Percentiles rank a stretch among this genome's conserved stretches.
Conservation (phyloP, 2,113 vertebrate species). For the Lagopus muta region DNA sequence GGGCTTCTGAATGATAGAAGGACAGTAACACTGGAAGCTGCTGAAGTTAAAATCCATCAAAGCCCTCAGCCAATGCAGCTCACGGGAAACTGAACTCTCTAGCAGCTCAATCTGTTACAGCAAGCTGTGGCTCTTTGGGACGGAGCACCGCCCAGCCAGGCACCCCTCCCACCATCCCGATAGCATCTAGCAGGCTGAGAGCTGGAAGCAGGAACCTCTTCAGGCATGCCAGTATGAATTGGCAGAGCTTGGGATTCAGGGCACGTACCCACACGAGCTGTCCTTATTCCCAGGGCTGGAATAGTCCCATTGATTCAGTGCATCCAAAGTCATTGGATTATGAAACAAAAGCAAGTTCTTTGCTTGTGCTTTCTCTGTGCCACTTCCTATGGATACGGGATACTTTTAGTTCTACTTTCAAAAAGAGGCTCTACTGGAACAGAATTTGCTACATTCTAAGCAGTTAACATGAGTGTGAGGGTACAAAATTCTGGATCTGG, state of each 20-base stretch:
- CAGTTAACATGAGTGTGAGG: not conserved
- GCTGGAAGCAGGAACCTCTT: slow-evolving; percentile 15
- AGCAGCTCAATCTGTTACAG: not conserved
- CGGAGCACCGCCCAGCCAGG: not conserved
- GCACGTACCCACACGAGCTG: slow-evolving; percentile 33
- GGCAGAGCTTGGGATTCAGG: slow-evolving; percentile 53
- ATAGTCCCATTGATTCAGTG: slow-evolving; percentile 36
- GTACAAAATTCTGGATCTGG: not conserved
- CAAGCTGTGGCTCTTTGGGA: not conserved
- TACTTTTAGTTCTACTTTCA: not conserved
- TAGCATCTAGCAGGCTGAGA: not conserved
- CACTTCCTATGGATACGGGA: not conserved
- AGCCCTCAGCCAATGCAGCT: not conserved
- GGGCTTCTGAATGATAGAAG: not conserved
- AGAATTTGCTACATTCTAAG: not conserved
- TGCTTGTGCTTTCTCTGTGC: not conserved
- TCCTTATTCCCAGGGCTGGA: slow-evolving; percentile 36
- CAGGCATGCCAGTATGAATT: slow-evolving; percentile 4
- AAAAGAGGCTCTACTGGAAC: not conserved
- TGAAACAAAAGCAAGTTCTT: slow-evolving; percentile 42
- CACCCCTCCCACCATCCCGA: not conserved
- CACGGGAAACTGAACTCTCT: not conserved
- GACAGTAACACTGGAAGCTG: not conserved
- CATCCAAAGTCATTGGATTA: slow-evolving; percentile 37
- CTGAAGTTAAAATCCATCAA: not conserved